Base-by-base conservation (phyloP, 2,888 invertebrate species). In the Conchocele bisecta region DNA sequence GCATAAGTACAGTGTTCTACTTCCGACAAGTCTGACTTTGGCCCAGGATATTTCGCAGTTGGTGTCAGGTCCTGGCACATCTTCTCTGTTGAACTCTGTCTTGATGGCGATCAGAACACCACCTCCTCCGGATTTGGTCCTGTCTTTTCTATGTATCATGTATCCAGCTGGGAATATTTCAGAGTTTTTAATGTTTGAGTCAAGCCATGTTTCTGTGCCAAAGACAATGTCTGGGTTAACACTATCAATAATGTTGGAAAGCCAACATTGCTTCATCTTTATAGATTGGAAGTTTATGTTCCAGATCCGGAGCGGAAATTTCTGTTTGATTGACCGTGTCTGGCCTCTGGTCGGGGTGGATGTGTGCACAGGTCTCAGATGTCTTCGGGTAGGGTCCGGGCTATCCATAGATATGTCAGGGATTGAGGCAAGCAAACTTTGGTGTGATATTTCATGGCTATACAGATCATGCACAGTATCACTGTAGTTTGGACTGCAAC, bases 31-130 rank as follows among this genome's bases (percentile, higher is more conserved):
- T 15, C 44, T 28, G 2, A 57, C 5, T 44, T 37, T 57, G 3
- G 42, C 26, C 57, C 57, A 57, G 15, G 44, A 17, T n/a, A 57
- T 29, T 44, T 57, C 57, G 42, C 48, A 48, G 22, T 48, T 22
- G 5, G 48, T 57, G n/a, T 57, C 44, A 9, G 44, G 17, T 37
- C 44, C 57, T 29, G 42, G 42, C 13, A 42, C 42, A 5, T 29
- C 29, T 57, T 41, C 42, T 20, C 42, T 42, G 17, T 42, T 41
- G 44, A 31, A 42, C 17, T 57, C 44, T 4, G 24, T n/a, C 15
- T 33, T 56, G 22, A 39, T 20, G 5, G 56, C 56, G 39, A 56
- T 56, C n/a, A 56, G 60, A 31, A 48, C 26, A n/a, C 28, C 48
- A 48, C 57, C 42, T 35, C 57, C 57, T 6, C 26, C 26, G 5